A percentile compares a stretch with the other conserved stretches of the same genome.
phyloP scores from a whole-genome alignment of 2,888 invertebrate species.

The Alsophila aescularia region DNA sequence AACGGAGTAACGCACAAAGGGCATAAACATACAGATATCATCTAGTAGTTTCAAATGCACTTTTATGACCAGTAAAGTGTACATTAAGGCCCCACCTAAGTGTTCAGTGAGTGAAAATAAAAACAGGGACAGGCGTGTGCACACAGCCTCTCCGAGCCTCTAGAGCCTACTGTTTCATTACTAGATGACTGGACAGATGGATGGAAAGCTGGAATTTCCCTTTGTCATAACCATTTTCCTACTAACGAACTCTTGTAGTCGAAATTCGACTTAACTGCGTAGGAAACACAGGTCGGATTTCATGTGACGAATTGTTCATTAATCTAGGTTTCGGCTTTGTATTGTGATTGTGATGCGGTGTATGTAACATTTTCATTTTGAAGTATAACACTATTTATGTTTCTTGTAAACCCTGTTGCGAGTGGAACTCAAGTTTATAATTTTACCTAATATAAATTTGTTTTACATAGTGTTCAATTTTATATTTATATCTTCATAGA shows the following conservation, averaged over 20 bases:
- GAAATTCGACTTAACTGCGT: conserved; percentile 23
- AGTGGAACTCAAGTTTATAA: too few relatives aligned
- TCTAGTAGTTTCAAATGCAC: conserved; percentile 48
- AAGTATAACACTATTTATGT: neutral
- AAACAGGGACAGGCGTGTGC: conserved; percentile 51
- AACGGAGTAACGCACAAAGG: conserved; percentile 36
- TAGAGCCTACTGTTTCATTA: conserved; percentile 67
- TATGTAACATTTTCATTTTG: conserved; percentile 9
- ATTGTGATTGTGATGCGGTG: conserved; percentile 20
- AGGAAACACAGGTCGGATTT: conserved; percentile 30
- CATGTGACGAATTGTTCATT: conserved; percentile 18
- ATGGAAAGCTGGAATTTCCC: conserved; percentile 64
- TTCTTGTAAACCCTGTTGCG: neutral
- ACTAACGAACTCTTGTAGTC: conserved; percentile 37
- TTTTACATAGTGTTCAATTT: too few relatives aligned
- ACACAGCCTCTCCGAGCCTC: conserved; percentile 49
- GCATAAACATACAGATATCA: conserved; percentile 41
- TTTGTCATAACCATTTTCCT: conserved; percentile 66
- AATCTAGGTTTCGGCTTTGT: conserved; percentile 24
- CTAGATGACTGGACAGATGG: conserved; percentile 68
- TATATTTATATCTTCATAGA: too few relatives aligned
- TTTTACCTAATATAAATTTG: too few relatives aligned
- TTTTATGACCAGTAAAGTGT: conserved; percentile 53
- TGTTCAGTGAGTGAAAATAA: conserved; percentile 63
- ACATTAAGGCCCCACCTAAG: conserved; percentile 52